A percentile compares a stretch with the other conserved stretches of the same genome.
Conservation (phyloP, 2,888 invertebrate genomes). For the Allygus modestus region DNA sequence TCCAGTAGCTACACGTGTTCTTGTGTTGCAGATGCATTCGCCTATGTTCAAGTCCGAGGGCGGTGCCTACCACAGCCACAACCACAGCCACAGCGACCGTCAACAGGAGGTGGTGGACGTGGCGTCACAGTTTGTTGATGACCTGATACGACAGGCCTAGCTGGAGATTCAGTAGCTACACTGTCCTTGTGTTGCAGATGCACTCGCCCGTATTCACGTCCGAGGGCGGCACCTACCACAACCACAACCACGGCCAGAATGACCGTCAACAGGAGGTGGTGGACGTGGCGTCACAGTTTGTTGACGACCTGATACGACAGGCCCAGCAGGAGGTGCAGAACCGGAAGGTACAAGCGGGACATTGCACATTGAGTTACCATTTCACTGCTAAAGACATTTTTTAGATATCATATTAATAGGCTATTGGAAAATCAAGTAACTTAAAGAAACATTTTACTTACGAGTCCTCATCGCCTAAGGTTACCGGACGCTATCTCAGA, state of each 20-base stretch:
- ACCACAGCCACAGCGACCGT: not conserved
- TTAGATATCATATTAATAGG: no score
- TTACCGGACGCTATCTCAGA: no score
- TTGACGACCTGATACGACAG: constrained; percentile 22
- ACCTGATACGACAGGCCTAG: constrained; percentile 24
- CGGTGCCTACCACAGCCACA: constrained; percentile 37
- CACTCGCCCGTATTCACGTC: constrained; percentile 35
- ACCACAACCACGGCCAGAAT: not conserved
- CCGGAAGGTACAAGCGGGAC: not conserved
- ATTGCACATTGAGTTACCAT: no score
- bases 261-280: constrained; percentile 14
- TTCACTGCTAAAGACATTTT: no score
- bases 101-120: constrained; percentile 27
- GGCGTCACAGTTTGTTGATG: not conserved
- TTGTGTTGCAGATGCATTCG: constrained; percentile 39
- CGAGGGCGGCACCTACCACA: constrained; percentile 24
- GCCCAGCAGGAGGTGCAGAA: constrained; percentile 47
- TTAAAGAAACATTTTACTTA: no score
- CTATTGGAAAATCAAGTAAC: no score
- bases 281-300: constrained; percentile 30
- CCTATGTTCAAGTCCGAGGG: constrained; percentile 14
- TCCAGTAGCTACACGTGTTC: no score
- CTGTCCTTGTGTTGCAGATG: constrained; percentile 13
- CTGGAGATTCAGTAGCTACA: constrained; percentile 10
- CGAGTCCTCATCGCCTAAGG: no score